Evolutionary conservation across 2,797 vertebrate species (phyloP).

Genomic region (Helostoma temminkii): DNA sequence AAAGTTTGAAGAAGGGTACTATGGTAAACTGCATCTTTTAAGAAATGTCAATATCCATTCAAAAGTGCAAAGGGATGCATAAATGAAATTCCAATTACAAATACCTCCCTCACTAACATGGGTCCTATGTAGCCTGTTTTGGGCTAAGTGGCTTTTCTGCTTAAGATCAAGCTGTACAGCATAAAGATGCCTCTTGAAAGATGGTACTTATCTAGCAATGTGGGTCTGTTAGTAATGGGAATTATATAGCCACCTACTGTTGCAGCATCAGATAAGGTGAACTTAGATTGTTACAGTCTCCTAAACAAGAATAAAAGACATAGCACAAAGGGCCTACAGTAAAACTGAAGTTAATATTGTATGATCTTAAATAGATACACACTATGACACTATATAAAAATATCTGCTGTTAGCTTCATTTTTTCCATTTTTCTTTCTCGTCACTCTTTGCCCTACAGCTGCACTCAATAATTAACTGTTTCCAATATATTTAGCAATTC

Average conservation of each 20-base stretch:
- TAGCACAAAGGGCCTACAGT: not conserved
- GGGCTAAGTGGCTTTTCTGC: conserved; percentile 51
- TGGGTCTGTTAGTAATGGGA: conserved; percentile 38
- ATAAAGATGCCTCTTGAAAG: conserved; percentile 34
- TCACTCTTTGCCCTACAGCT: too few relatives aligned
- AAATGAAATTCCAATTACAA: conserved; percentile 55
- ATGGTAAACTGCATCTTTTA: conserved; percentile 16
- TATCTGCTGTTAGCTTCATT: too few relatives aligned
- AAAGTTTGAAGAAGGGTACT: not conserved
- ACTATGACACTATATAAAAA: too few relatives aligned
- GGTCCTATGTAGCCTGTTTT: conserved; percentile 52
- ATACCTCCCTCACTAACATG: conserved; percentile 59
- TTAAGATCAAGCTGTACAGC: conserved; percentile 49
- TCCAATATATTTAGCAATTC: too few relatives aligned
- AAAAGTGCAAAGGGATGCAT: conserved; percentile 39
- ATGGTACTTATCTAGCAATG: conserved; percentile 11
- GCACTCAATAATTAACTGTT: not conserved
- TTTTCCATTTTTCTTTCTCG: too few relatives aligned
- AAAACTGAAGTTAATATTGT: conserved; percentile 3
- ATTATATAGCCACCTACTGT: conserved; percentile 32
- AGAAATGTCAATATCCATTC: conserved; percentile 13
- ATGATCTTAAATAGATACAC: too few relatives aligned
- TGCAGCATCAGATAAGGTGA: conserved; percentile 18
- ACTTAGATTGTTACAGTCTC: conserved; percentile 27
- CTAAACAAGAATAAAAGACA: conserved; percentile 13